Evolutionary conservation across 2,797 vertebrate species (phyloP), one percentile per base, ranked within the genome.

Genomic region (Acanthurus tractus): DNA sequence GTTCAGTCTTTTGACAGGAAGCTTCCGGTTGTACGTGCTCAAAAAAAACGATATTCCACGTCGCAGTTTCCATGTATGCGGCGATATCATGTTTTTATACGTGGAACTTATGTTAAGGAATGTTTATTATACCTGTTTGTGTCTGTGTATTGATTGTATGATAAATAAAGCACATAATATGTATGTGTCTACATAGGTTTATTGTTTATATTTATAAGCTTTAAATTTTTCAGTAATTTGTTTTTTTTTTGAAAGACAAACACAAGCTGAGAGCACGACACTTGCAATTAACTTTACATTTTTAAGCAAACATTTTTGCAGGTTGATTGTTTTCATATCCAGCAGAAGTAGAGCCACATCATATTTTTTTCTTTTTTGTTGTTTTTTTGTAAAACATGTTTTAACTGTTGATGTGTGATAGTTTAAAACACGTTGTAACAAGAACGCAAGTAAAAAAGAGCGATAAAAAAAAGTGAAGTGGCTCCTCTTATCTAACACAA

Each of bases 11-110:
- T n/a, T 48, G 36, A 0, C 59, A 1, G 10, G 0, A 6, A 23
- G 46, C 77, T 90, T 91, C 89, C 86, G 73, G 75, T 20, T 83
- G 20, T 52, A 17, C 7, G 7, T 7, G 63, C 29, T 74, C 63
- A 83, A 58, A 38, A 78, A 74, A 78, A n/a, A n/a, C n/a, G n/a
- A n/a, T n/a, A n/a, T 20, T 86, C 83, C 88, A 89, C 86, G 83
- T 86, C 52, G 13, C 38, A 71, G 63, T 68, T 69, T 53, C 52
- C 61, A 14, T 38, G 64, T 74, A 22, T 10, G 17, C 36, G 18
- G 14, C 23, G 8, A 46, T 44, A 25, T 17, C 46, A 22, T 45
- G 54, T 8, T 56, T 29, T 59, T 65, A 77, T 63, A 70, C 70
- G 74, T 70, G 59, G 73, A 79, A 38, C 6, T 13, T 1, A 17